phyloP scores from a whole-genome alignment of 2,113 vertebrate genomes.

The Bettongia penicillata region DNA sequence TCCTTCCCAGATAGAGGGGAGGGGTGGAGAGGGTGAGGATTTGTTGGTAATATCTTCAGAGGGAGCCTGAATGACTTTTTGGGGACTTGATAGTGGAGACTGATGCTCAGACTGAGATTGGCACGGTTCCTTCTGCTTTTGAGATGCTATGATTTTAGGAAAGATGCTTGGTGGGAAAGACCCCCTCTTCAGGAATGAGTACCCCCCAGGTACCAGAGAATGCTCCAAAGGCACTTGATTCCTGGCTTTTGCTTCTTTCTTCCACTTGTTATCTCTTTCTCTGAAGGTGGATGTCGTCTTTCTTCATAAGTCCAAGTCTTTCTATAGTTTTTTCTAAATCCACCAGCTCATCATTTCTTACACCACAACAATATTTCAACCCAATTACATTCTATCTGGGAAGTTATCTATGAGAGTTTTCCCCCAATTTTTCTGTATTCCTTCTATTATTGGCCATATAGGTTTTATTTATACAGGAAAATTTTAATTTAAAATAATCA shows the following conservation, averaged over 20 bases:
- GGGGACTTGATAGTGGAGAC: not conserved
- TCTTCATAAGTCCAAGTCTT: too few relatives aligned
- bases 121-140: not conserved
- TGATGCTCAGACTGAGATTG: not conserved
- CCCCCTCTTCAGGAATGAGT: not conserved
- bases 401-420: too few relatives aligned
- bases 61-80: not conserved
- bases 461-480: too few relatives aligned
- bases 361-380: too few relatives aligned
- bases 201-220: not conserved
- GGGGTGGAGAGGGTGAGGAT: not conserved
- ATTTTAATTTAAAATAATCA: too few relatives aligned
- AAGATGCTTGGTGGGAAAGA: not conserved
- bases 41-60: not conserved
- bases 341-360: too few relatives aligned
- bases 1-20: not conserved
- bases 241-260: not conserved
- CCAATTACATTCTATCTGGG: too few relatives aligned
- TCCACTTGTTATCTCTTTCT: too few relatives aligned
- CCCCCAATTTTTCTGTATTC: too few relatives aligned
- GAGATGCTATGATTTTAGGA: not conserved
- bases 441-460: too few relatives aligned
- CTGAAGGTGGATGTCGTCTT: too few relatives aligned
- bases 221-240: conserved; percentile 27
- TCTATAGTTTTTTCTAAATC: too few relatives aligned